Conservation (phyloP, 2,797 vertebrate genomes). For the Triplophysa yarkandensis region DNA sequence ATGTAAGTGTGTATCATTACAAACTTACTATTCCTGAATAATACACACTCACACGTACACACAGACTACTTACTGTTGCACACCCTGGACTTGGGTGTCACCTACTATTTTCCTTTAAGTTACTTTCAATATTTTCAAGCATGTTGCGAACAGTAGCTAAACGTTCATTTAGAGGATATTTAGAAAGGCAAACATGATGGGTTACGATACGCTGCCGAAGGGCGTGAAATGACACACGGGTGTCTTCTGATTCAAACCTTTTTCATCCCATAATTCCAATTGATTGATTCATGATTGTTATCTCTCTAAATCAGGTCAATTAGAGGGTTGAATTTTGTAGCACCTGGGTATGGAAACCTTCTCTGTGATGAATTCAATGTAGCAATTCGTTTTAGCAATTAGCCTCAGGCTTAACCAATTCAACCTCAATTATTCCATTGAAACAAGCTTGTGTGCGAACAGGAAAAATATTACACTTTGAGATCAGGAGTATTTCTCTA, state of each 20-base stretch:
- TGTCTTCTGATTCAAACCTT: constrained; percentile 31
- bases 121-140: neutral
- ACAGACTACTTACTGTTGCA: neutral
- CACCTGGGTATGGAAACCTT: constrained; percentile 75
- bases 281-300: constrained; percentile 73
- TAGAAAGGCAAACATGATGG: neutral
- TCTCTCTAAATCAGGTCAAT: constrained; percentile 78
- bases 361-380: constrained; percentile 81
- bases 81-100: constrained; percentile 4
- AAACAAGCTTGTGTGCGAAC: constrained; percentile 69
- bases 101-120: neutral
- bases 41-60: neutral
- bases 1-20: constrained; percentile 47
- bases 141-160: neutral
- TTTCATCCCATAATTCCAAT: constrained; percentile 67
- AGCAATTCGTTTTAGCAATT: constrained; percentile 83
- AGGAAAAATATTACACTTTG: constrained; percentile 73
- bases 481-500: constrained; percentile 67
- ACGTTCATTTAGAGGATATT: neutral
- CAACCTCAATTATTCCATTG: constrained; percentile 80
- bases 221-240: constrained; percentile 18
- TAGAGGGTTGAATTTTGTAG: constrained; percentile 80
- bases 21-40: constrained; percentile 34
- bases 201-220: neutral
- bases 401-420: constrained; percentile 79